These are phyloP conservation scores for Hafferia zeledoni DNA, from an alignment of 2,797 vertebrate genomes.

Conservation along the genomic window DNA sequence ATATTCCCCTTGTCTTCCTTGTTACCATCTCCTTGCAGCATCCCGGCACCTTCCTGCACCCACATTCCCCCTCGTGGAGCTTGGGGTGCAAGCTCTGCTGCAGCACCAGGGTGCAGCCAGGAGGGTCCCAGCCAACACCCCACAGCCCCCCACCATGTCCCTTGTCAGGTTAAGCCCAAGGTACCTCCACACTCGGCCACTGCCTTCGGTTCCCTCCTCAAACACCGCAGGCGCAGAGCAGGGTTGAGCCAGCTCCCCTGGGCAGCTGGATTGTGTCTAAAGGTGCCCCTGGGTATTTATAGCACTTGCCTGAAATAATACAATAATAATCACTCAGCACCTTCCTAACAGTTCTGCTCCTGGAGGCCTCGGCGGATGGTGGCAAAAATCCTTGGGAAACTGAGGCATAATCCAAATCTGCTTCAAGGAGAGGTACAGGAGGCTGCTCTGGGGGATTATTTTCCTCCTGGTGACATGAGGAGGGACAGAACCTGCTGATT, in stretches of 20 bases:
- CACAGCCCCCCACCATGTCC: background rate
- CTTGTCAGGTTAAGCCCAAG: background rate
- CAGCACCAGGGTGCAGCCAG: background rate
- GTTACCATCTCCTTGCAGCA: constrained; percentile 75
- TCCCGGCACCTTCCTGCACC: constrained; percentile 44
- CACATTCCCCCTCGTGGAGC: too few relatives aligned
- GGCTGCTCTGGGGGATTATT: background rate
- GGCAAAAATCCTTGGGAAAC: constrained; percentile 20
- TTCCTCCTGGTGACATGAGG: background rate
- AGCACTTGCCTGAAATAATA: constrained; percentile 44
- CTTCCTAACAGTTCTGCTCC: constrained; percentile 29
- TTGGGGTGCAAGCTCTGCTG: background rate
- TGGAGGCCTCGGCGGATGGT: background rate
- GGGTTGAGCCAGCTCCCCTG: background rate
- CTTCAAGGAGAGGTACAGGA: background rate
- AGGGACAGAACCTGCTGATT: background rate
- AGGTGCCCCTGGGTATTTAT: constrained; percentile 68
- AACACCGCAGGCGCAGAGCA: background rate
- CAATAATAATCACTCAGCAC: constrained; percentile 66
- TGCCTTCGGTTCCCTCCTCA: background rate
- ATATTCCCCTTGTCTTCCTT: constrained; percentile 83
- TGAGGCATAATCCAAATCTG: background rate
- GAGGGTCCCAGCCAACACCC: background rate
- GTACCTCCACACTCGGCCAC: background rate
- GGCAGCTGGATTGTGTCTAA: constrained; percentile 62